These are phyloP conservation scores for Verasper variegatus DNA, from an alignment of 2,113 vertebrate species.

Conservation along the genomic window DNA sequence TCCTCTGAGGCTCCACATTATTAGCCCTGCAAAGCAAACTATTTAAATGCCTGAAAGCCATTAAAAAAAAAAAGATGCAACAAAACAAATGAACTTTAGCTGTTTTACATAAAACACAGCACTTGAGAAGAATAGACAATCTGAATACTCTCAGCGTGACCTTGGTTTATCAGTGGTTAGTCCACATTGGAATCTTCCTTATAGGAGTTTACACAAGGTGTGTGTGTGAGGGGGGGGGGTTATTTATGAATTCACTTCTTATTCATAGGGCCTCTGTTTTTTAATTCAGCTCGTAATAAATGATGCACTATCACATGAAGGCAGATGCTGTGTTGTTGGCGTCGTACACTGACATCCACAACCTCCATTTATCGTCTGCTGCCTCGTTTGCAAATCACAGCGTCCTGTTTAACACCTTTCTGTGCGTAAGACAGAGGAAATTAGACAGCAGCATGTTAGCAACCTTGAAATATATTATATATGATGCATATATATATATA, in stretches of 20 bases:
- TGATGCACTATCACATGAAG: slow-evolving; percentile 9
- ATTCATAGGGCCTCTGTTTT: neutral
- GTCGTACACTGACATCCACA: slow-evolving; percentile 13
- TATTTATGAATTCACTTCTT: slow-evolving; percentile 5
- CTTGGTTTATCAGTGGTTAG: neutral
- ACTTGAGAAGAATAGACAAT: slow-evolving; percentile 14
- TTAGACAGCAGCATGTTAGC: neutral
- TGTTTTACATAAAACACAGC: slow-evolving; percentile 9
- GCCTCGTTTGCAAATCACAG: slow-evolving; percentile 48
- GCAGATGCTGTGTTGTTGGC: slow-evolving; percentile 27
- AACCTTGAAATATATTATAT: slow-evolving; percentile 34
- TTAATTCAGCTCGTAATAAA: slow-evolving; percentile 8
- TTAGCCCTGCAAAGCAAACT: slow-evolving; percentile 1
- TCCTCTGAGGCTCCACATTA: slow-evolving; percentile 11
- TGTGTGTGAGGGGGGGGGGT: no score
- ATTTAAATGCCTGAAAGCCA: slow-evolving; percentile 5
- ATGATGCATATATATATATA: neutral
- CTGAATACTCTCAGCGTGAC: neutral
- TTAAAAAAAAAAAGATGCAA: slow-evolving; percentile 6
- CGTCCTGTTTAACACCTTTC: slow-evolving; percentile 5
- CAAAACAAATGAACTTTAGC: slow-evolving; percentile 1
- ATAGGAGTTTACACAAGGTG: neutral
- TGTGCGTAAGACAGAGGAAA: slow-evolving; percentile 18
- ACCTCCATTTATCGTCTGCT: slow-evolving; percentile 38
- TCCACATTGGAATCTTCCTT: neutral